Percentiles rank a stretch among this genome's conserved stretches.
Conservation (phyloP, 1,140 invertebrate species). For the Sarcophaga bullata region DNA sequence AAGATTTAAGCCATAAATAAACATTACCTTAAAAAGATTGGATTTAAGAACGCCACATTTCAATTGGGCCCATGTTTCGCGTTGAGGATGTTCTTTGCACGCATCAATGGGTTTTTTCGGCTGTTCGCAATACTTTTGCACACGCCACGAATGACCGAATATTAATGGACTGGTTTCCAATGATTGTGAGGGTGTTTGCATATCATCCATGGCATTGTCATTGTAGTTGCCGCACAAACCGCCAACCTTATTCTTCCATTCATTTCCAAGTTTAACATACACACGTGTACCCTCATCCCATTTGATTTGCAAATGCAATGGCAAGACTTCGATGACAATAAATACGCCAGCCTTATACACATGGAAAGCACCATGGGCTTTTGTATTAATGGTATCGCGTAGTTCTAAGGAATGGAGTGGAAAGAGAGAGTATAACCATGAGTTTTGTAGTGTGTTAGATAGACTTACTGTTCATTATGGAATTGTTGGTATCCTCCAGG, state of each 20-base stretch:
- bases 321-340: conserved; percentile 81
- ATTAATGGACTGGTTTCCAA: conserved; percentile 75
- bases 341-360: conserved; percentile 70
- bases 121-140: conserved; percentile 78
- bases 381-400: conserved; percentile 54
- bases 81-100: conserved; percentile 77
- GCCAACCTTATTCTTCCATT: conserved; percentile 81
- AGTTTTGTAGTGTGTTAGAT: background rate
- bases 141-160: conserved; percentile 72
- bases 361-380: conserved; percentile 56
- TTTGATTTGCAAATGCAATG: conserved; percentile 80
- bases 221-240: conserved; percentile 94
- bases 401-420: conserved; percentile 49
- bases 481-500: conserved; percentile 55
- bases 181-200: conserved; percentile 83
- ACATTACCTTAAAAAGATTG: conserved; percentile 70
- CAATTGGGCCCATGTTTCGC: conserved; percentile 80
- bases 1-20: too few species aligned
- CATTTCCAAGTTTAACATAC: conserved; percentile 79
- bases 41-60: conserved; percentile 82
- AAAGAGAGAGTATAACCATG: background rate
- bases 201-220: conserved; percentile 82
- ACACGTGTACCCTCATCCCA: conserved; percentile 89
- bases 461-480: conserved; percentile 58
- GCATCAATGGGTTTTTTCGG: conserved; percentile 70